These are phyloP conservation scores for Drosophila melanica DNA, from an alignment of 1,140 invertebrate genomes.

Conservation along the genomic window DNA sequence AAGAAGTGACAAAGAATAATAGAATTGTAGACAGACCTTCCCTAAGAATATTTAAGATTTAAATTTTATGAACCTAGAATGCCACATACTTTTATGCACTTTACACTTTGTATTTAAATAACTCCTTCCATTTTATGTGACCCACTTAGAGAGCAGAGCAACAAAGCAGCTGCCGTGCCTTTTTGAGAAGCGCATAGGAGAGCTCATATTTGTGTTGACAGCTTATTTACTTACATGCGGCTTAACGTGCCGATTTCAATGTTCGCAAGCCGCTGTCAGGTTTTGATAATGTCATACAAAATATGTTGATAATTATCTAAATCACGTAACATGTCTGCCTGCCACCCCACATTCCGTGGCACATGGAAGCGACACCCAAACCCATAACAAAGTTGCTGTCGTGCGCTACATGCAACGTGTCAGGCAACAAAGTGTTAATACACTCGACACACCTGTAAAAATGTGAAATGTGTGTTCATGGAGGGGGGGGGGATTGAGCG, in stretches of 20 bases:
- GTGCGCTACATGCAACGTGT: conserved; percentile 54
- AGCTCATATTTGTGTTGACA: conserved; percentile 11
- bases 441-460: conserved; percentile 64
- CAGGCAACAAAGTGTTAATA: conserved; percentile 74
- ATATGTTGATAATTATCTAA: conserved; percentile 66
- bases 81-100: too few species aligned
- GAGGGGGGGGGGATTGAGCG: not conserved
- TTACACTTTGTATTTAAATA: too few species aligned
- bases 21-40: too few species aligned
- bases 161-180: not conserved
- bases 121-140: too few species aligned
- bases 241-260: conserved; percentile 11
- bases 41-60: too few species aligned
- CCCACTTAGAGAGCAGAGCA: too few species aligned
- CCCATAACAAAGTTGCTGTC: conserved; percentile 63
- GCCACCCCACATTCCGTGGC: too few species aligned
- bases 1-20: too few species aligned
- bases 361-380: conserved; percentile 22
- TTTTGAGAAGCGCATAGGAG: conserved; percentile 11
- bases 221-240: conserved; percentile 31
- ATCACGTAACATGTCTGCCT: conserved; percentile 41
- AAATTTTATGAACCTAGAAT: too few species aligned
- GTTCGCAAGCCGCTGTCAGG: not conserved
- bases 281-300: conserved; percentile 37
- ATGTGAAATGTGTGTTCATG: conserved; percentile 36